These are phyloP conservation scores for Lutra lutra DNA, from an alignment of 2,797 vertebrate species.

Conservation along the genomic window DNA sequence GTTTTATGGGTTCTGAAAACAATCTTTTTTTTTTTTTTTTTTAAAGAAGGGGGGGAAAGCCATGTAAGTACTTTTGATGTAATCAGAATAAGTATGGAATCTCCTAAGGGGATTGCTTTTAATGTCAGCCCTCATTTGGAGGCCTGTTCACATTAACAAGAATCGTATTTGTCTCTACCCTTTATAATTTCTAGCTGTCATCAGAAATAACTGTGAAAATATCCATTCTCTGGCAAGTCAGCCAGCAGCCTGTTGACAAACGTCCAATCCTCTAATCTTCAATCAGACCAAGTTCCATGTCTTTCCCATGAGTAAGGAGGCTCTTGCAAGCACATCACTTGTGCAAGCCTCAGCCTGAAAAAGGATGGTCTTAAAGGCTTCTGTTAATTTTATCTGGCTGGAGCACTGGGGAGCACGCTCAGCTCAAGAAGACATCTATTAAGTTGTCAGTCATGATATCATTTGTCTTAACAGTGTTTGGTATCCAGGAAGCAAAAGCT, in stretches of 20 bases:
- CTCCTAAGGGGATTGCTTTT: not conserved
- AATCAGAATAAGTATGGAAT: not conserved
- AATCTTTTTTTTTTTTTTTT: not conserved
- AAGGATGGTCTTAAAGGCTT: conserved; percentile 51
- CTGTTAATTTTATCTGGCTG: conserved; percentile 64
- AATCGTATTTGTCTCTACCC: not conserved
- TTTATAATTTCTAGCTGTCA: conserved; percentile 27
- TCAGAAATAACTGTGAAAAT: conserved; percentile 11
- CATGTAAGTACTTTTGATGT: not conserved
- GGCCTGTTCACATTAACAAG: not conserved
- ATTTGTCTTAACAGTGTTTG: conserved; percentile 69
- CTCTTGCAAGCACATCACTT: not conserved
- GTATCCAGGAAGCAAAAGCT: conserved; percentile 62
- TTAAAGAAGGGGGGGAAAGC: rapidly evolving
- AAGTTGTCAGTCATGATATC: conserved; percentile 77
- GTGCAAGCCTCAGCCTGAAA: not conserved
- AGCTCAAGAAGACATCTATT: conserved; percentile 75
- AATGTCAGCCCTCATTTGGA: not conserved
- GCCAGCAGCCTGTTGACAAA: not conserved
- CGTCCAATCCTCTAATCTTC: not conserved
- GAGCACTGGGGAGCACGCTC: conserved; percentile 51
- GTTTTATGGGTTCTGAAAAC: not conserved
- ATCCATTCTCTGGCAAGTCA: not conserved
- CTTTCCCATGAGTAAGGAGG: not conserved
- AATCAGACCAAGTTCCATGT: not conserved